Conservation (phyloP, 2,113 vertebrate species). For the Microcebus ravelobensis region DNA sequence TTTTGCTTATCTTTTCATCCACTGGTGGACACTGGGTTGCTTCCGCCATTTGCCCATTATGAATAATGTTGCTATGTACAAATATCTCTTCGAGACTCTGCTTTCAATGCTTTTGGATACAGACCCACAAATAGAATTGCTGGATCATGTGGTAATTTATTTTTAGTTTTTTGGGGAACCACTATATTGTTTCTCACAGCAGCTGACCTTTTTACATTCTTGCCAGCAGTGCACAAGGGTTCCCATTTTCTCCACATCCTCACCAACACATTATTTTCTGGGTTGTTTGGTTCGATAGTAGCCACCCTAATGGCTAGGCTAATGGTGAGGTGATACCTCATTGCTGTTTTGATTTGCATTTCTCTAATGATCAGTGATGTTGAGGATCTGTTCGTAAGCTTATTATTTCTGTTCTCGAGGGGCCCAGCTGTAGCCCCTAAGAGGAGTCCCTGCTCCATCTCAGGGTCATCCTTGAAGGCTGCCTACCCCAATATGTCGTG, state of each 20-base stretch:
- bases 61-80: neutral
- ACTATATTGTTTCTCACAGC: neutral
- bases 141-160: neutral
- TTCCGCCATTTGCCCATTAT: neutral
- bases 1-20: neutral
- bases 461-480: neutral
- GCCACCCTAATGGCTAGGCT: neutral
- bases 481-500: accelerated
- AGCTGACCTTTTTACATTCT: neutral
- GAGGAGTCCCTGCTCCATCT: too few species aligned
- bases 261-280: neutral
- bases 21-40: neutral
- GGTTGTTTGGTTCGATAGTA: neutral
- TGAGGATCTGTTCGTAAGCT: neutral
- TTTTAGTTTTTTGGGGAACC: neutral
- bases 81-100: neutral
- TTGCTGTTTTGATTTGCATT: neutral
- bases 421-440: too few species aligned
- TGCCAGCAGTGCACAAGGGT: neutral
- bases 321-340: neutral
- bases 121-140: neutral
- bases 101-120: neutral
- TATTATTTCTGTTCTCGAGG: too few species aligned
- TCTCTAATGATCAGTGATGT: too few species aligned
- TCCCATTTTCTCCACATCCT: neutral